Evolutionary conservation across 92 coral and sea anemone species (phyloP).

Genomic region (Zoanthus sansibaricus): DNA sequence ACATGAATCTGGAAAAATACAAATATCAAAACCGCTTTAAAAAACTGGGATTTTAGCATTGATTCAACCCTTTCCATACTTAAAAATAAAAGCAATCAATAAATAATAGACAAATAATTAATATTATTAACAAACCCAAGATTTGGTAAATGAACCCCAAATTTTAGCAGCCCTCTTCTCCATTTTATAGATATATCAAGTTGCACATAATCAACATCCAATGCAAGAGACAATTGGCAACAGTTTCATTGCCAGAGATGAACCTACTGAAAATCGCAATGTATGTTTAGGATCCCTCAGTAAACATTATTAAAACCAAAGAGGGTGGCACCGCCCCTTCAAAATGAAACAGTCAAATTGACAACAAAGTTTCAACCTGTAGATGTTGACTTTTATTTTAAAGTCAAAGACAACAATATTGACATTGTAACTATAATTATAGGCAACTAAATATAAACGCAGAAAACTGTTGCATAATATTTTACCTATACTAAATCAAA

Average conservation of each 20-base stretch:
- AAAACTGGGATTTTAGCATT: neutral
- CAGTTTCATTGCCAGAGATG: conserved; percentile 9
- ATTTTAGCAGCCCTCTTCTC: no score
- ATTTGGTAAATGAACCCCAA: neutral
- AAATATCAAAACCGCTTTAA: no score
- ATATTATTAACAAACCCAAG: neutral
- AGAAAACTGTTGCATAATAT: conserved; percentile 14
- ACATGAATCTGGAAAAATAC: no score
- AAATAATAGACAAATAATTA: no score
- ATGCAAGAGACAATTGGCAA: neutral
- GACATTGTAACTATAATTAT: conserved; percentile 18
- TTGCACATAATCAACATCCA: neutral
- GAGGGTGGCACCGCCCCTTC: neutral
- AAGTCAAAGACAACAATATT: conserved; percentile 5
- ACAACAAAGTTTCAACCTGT: neutral
- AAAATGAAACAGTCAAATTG: neutral
- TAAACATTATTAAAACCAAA: neutral
- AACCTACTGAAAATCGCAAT: neutral
- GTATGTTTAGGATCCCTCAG: neutral
- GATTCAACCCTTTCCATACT: neutral
- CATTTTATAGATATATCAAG: neutral
- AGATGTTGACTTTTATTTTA: neutral
- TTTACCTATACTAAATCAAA: neutral
- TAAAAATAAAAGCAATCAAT: neutral
- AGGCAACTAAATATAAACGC: conserved; percentile 33